Base-by-base conservation (phyloP, 30 jellyfish, hydroid and myxozoan genomes). In the Aurelia sp. region DNA sequence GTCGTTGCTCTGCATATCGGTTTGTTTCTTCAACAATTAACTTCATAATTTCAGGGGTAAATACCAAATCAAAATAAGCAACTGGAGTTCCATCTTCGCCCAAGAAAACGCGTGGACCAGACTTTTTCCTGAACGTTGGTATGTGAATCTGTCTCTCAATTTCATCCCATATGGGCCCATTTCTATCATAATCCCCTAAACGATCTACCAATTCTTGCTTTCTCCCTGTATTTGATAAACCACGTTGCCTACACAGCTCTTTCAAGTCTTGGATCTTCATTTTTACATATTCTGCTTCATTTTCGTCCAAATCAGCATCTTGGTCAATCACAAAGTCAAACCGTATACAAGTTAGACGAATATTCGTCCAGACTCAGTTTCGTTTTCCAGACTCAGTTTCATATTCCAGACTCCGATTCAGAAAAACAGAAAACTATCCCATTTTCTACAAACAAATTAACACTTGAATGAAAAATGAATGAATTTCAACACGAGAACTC, bases 81-180 rank as follows among this genome's bases (percentile, higher is more conserved):
- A 23, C 85, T 57, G 85, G 59, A 4, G 85, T 44, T 48, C 59
- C 85, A 74, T 48, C 73, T 51, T 74, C 33, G 50, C 73, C 85
- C 6, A 74, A 50, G 12, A 23, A 6, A 74, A 48, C 13, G 53
- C 50, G 35, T 7, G 73, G 85, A 50, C 85, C 85, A 51, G 85
- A 74, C 73, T n/a, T n/a, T n/a, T n/a, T n/a, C n/a, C n/a, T n/a
- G n/a, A n/a, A n/a, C n/a, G n/a, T n/a, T n/a, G n/a, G 85, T 11
- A 74, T 74, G 73, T 74, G 73, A 5, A 71, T 71, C 44, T 71
- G 70, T 48, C 82, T 10, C 68, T 71, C 82, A 37, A 48, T 44
- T 71, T 71, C 82, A 71, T 71, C 82, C 82, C 82, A 71, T 5
- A 52, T 52, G 17, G 23, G 66, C 27, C 65, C 66, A 71, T 31